phyloP scores from a whole-genome alignment of 92 coral and sea anemone genomes.

The Isaurus tuberculatus region DNA sequence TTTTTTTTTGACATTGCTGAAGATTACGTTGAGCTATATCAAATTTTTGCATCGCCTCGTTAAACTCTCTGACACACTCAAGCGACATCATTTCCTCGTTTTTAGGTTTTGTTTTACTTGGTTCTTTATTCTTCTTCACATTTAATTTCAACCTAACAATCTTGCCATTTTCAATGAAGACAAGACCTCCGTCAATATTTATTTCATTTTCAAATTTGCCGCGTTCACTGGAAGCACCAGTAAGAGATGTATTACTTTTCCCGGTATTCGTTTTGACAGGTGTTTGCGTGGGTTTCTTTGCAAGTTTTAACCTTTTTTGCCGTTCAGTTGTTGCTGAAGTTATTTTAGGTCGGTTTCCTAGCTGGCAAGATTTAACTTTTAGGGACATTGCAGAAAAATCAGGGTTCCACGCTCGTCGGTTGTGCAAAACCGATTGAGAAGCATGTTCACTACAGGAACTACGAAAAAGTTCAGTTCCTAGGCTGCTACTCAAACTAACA shows the following conservation, averaged over 20 bases:
- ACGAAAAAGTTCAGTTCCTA: slow-evolving; percentile 3
- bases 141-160: slow-evolving; percentile 22
- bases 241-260: background rate
- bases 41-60: slow-evolving; percentile 1
- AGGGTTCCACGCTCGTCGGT: background rate
- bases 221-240: background rate
- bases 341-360: slow-evolving; percentile 19
- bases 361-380: slow-evolving; percentile 21
- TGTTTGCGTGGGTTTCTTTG: background rate
- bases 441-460: slow-evolving; percentile 3
- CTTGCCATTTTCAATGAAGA: slow-evolving; percentile 26
- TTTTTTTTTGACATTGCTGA: background rate
- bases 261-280: background rate
- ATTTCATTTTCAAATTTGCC: background rate
- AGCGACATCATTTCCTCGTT: background rate
- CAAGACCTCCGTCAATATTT: slow-evolving; percentile 24
- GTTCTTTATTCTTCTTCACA: background rate
- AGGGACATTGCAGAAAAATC: slow-evolving; percentile 29
- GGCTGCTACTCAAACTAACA: slow-evolving; percentile 21
- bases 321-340: slow-evolving; percentile 10
- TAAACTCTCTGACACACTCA: slow-evolving; percentile 25
- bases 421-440: slow-evolving; percentile 7
- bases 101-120: background rate
- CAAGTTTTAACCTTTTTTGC: background rate
- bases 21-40: background rate